These are phyloP conservation scores for Pseudochromis fuscus DNA, from an alignment of 2,797 vertebrate species.

Conservation along the genomic window DNA sequence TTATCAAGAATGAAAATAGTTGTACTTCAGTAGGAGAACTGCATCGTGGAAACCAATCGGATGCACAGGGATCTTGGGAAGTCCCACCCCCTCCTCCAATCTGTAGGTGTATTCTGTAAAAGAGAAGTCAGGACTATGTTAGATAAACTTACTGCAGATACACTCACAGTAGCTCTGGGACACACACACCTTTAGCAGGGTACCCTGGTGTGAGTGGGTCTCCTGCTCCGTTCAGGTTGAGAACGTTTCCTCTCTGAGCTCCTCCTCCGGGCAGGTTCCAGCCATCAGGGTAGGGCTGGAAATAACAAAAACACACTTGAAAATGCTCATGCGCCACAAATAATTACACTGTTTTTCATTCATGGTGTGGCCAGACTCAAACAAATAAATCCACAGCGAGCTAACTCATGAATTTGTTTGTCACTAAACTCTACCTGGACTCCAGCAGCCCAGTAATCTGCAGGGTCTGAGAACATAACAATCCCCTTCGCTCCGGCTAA, in stretches of 20 bases:
- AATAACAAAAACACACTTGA: conserved; percentile 40
- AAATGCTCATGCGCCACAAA: not conserved
- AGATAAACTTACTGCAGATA: not conserved
- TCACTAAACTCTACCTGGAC: conserved; percentile 76
- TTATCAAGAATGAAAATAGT: accelerated
- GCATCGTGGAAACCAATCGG: conserved; percentile 94
- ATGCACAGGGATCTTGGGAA: conserved; percentile 95
- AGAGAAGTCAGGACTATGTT: conserved; percentile 4
- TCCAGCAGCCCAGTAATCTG: conserved; percentile 90
- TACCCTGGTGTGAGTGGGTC: conserved; percentile 97
- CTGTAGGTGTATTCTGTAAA: conserved; percentile 90
- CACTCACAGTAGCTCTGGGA: not conserved
- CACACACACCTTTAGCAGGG: conserved; percentile 91
- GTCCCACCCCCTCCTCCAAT: conserved; percentile 85
- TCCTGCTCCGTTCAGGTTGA: conserved; percentile 94
- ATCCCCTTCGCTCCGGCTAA: conserved; percentile 90
- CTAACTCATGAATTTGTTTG: not conserved
- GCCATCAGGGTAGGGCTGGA: conserved; percentile 89
- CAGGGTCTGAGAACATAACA: conserved; percentile 95
- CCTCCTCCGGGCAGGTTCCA: conserved; percentile 95
- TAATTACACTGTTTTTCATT: not conserved
- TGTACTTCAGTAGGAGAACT: conserved; percentile 87
- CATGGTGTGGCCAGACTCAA: not conserved
- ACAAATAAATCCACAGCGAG: not conserved
- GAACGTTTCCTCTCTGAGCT: conserved; percentile 93